These are phyloP conservation scores for Pionites leucogaster DNA, from an alignment of 2,113 vertebrate genomes.

Conservation along the genomic window DNA sequence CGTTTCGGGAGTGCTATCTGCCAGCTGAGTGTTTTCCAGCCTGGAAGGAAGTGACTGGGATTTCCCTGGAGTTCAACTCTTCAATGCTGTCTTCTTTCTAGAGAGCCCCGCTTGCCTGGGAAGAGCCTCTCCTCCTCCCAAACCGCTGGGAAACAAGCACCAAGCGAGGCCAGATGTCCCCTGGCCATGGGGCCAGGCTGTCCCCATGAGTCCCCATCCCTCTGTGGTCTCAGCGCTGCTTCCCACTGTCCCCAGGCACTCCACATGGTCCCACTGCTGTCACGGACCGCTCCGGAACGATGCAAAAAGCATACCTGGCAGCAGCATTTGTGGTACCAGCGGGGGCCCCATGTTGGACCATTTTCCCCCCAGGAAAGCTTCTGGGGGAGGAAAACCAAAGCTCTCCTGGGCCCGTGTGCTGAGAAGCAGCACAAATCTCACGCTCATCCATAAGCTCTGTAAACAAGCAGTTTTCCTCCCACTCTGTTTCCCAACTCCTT, in stretches of 20 bases:
- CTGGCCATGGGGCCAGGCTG: not conserved
- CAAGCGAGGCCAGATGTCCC: not conserved
- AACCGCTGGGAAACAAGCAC: not conserved
- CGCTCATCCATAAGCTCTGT: not conserved
- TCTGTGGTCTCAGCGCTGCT: not conserved
- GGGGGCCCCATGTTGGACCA: not conserved
- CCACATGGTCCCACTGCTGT: rapidly evolving
- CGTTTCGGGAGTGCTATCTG: not conserved
- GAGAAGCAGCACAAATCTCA: not conserved
- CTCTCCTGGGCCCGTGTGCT: not conserved
- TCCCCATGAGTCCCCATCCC: not conserved
- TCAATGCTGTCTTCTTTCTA: not conserved
- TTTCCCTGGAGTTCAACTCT: not conserved
- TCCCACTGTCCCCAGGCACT: not conserved
- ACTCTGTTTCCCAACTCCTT: slow-evolving; percentile 20
- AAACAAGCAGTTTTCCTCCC: not conserved
- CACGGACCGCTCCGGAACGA: rapidly evolving
- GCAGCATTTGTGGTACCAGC: rapidly evolving
- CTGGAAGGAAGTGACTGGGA: not conserved
- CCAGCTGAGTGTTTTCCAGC: not conserved
- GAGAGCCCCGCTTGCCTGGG: not conserved
- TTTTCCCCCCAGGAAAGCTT: not conserved
- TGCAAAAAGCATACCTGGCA: not conserved
- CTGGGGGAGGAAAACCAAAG: not conserved
- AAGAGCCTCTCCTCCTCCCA: not conserved